phyloP scores from a whole-genome alignment of 2,797 vertebrate genomes.

The Intellagama lesueurii region DNA sequence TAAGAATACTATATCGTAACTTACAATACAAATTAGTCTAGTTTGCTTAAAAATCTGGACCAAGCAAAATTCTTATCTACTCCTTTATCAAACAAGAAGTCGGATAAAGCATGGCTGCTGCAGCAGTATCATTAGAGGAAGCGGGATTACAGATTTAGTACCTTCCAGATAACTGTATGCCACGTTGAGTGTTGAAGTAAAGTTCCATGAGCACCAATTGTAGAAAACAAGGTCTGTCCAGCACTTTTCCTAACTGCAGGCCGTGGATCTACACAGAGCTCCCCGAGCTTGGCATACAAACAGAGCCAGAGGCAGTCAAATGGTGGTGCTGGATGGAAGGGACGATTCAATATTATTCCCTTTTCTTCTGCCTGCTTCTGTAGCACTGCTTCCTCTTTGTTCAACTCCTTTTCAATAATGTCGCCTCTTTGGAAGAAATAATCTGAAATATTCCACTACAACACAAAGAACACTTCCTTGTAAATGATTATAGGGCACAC shows the following conservation, averaged over 20 bases:
- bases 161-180: slow-evolving; percentile 99
- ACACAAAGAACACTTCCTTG: slow-evolving; percentile 58
- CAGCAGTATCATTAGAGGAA: neutral
- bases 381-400: slow-evolving; percentile 88
- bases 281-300: slow-evolving; percentile 94
- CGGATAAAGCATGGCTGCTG: neutral
- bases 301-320: slow-evolving; percentile 98
- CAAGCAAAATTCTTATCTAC: neutral
- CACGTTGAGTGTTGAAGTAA: slow-evolving; percentile 95
- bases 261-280: slow-evolving; percentile 94
- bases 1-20: neutral
- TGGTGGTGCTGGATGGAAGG: slow-evolving; percentile 95
- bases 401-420: slow-evolving; percentile 93
- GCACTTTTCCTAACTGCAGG: slow-evolving; percentile 97
- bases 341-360: slow-evolving; percentile 90
- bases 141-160: slow-evolving; percentile 68
- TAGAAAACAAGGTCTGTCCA: slow-evolving; percentile 96
- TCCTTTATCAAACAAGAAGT: neutral
- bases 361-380: slow-evolving; percentile 93
- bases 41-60: neutral
- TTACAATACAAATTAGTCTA: neutral
- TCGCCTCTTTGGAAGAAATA: slow-evolving; percentile 99
- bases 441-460: slow-evolving; percentile 99
- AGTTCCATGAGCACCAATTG: slow-evolving; percentile 95
- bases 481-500: neutral